phyloP scores from a whole-genome alignment of 2,888 invertebrate species.

The Mimachlamys varia region DNA sequence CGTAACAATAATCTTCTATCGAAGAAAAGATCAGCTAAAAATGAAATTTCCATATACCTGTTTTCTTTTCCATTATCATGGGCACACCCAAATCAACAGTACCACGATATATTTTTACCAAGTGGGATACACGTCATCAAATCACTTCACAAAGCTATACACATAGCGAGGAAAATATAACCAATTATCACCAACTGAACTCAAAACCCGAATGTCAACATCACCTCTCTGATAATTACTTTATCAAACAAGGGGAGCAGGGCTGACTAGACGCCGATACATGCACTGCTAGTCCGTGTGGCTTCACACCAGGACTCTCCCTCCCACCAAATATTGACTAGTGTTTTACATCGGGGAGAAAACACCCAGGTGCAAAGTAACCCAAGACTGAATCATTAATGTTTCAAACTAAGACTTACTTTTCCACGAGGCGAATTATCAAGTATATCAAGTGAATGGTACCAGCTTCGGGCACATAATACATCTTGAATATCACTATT shows the following conservation, averaged over 20 bases:
- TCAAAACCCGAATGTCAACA: not conserved
- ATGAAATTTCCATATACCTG: too few species aligned
- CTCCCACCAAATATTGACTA: not conserved
- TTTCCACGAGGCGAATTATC: not conserved
- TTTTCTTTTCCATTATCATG: too few species aligned
- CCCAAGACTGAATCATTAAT: not conserved
- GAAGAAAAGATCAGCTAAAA: too few species aligned
- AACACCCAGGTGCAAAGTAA: not conserved
- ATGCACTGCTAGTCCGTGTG: not conserved
- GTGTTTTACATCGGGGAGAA: not conserved
- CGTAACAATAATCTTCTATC: too few species aligned
- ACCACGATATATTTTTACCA: not conserved
- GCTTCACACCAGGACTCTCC: not conserved
- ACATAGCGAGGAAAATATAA: not conserved
- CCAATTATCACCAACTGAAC: constrained; percentile 8
- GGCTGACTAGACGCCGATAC: constrained; percentile 15
- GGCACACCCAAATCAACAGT: not conserved
- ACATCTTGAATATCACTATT: not conserved
- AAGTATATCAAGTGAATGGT: not conserved
- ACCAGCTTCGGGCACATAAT: not conserved
- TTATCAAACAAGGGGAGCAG: constrained; percentile 20
- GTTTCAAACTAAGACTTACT: constrained; percentile 20
- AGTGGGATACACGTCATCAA: not conserved
- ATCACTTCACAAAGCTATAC: not conserved
- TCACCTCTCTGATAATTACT: not conserved